Evolutionary conservation across 2,113 vertebrate genomes (phyloP), one percentile per base, ranked within the genome.

Genomic region (Labeo catla): DNA sequence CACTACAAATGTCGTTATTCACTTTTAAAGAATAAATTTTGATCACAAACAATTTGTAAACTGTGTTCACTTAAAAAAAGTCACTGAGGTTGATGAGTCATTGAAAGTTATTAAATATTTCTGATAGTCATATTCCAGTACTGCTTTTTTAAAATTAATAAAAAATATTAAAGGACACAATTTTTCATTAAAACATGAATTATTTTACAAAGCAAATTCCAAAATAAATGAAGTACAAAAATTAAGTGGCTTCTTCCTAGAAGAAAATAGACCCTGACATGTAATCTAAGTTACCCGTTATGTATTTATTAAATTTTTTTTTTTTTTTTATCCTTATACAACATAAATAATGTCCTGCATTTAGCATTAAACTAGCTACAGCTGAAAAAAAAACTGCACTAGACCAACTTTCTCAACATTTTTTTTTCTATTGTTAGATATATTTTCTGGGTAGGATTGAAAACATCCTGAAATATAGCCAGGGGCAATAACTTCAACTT

Each of bases 1-100:
- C 91, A 93, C 93, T 93, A 92, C 91, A 23, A 88, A 87, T 93
- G 93, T 92, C 93, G 89, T 93, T 93, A 89, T 91, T 92, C 93
- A 94, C 93, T 73, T 88, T 92, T 84, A 91, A 81, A 89, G 90
- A 95, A 94, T 94, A 94, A 93, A 95, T 87, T 85, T 90, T 85
- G 86, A 87, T 92, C 94, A 94, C 93, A 81, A 77, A 77, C 45
- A 19, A 23, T 10, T 72, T 79, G 34, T 80, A n/a, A 5, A 23
- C 45, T 28, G 49, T 77, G 23, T 15, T 77, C 49, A 23, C 49
- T 9, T 49, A 52, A 36, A 74, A 45, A 11, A 65, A 65, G 10
- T 8, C 7, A 47, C 28, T 28, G 28, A 47, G 1, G 1, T 65
- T 28, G n/a, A 28, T 11, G 12, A 66, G 65, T 39, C 65, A 16